phyloP scores from a whole-genome alignment of 2,888 invertebrate genomes.

The Lymantria dispar region DNA sequence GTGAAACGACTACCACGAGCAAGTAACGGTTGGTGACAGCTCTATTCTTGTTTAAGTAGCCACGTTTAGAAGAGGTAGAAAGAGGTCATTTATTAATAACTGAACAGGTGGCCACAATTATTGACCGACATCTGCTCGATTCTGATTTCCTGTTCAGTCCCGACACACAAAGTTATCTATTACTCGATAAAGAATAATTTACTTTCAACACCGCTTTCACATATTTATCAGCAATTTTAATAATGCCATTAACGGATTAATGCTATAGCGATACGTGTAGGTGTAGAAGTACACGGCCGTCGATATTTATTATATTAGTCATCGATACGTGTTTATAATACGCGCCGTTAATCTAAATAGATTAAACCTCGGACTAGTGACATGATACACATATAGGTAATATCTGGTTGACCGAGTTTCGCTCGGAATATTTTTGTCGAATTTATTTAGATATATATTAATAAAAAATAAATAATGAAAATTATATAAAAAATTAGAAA shows the following conservation, averaged over 20 bases:
- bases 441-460: no score
- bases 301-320: slow-evolving; percentile 2
- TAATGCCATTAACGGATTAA: neutral
- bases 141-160: neutral
- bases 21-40: no score
- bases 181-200: neutral
- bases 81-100: no score
- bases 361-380: slow-evolving; percentile 1
- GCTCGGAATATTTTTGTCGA: no score
- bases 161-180: neutral
- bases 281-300: neutral
- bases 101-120: no score
- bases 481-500: no score
- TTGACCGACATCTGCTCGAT: neutral
- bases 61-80: no score
- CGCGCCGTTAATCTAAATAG: slow-evolving; percentile 2
- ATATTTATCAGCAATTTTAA: neutral
- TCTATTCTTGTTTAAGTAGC: no score
- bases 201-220: neutral
- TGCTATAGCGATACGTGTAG: neutral
- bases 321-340: slow-evolving; percentile 3
- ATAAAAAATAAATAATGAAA: no score
- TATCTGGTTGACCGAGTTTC: no score
- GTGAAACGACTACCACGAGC: no score
- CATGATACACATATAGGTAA: neutral